These are phyloP conservation scores for Aphis craccivora DNA, from an alignment of 1,140 invertebrate genomes.

Conservation along the genomic window DNA sequence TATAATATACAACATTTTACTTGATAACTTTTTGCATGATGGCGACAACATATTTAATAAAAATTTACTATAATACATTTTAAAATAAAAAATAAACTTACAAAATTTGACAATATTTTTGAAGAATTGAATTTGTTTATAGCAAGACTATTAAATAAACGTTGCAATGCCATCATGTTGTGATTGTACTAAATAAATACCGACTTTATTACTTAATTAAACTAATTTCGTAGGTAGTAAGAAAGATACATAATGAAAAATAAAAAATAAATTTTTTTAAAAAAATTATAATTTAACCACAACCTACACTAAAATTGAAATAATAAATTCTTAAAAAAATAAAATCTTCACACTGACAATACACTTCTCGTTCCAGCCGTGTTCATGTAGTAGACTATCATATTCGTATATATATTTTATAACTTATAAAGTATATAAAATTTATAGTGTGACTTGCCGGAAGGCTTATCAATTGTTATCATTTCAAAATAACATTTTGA, in stretches of 20 bases:
- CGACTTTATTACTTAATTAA: not conserved
- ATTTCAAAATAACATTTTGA: too few relatives aligned
- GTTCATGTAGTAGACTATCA: too few relatives aligned
- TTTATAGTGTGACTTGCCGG: too few relatives aligned
- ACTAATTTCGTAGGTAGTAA: not conserved
- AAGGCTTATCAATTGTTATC: too few relatives aligned
- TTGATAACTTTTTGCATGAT: not conserved
- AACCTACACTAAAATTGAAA: not conserved
- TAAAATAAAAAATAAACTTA: not conserved
- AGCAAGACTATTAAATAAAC: not conserved
- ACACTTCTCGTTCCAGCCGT: too few relatives aligned
- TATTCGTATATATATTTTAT: too few relatives aligned
- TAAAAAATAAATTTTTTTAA: not conserved
- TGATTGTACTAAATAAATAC: not conserved
- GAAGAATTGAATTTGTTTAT: not conserved
- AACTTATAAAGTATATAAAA: too few relatives aligned
- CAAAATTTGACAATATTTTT: constrained; percentile 37
- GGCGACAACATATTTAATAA: not conserved
- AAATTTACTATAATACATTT: not conserved
- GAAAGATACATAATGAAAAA: not conserved
- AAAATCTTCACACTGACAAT: not conserved
- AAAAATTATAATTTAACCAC: not conserved
- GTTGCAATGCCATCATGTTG: constrained; percentile 2
- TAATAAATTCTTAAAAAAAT: not conserved
- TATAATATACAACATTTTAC: not conserved